Base-by-base conservation (phyloP, 2,113 vertebrate genomes). In the Equus quagga region DNA sequence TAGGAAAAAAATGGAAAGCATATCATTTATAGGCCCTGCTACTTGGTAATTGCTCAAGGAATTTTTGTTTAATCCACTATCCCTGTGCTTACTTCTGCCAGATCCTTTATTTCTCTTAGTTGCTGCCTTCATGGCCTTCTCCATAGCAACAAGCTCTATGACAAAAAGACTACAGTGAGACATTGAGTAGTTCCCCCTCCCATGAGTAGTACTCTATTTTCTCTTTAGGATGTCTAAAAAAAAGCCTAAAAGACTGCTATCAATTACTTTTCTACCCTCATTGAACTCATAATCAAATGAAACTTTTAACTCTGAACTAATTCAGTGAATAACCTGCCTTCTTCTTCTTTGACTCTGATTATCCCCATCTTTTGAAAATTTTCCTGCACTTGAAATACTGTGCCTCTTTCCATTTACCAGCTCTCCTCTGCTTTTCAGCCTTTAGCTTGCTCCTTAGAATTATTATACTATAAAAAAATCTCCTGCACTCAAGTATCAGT, bases 101-200 rank as follows among this genome's bases (percentile, higher is more conserved):
- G 73, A 89, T 83, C 85, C 78, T 97, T 96, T 93, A 95, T 95
- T 97, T 97, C 91, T 91, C 65, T 70, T 80, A 81, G 92, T 95
- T 89, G 72, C 67, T 96, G 85, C 91, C 93, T 97, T 97, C 88
- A 58, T 46, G 82, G 88, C 56, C 96, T 96, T 97, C 96, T 97
- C 94, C 96, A 96, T 96, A 97, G 93, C 93, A 97, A 97, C 96
- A 97, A 94, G 72, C 78, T 89, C 28, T 81, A 17, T 96, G 96
- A 95, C 84, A 81, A 94, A 97, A 93, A 94, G 88, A 67, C 90
- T 96, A 3, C 64, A 41, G 60, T 88, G 54, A 94, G 84, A 90
- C 83, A 88, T 84, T 67, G 91, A 96, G 78, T 93, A 88, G 60
- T 31, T 44, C 51, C 33, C 69, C 60, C 46, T 21, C 78, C 81